These are phyloP conservation scores for Pollimyrus isidori DNA, from an alignment of 2,113 vertebrate genomes.

Conservation along the genomic window DNA sequence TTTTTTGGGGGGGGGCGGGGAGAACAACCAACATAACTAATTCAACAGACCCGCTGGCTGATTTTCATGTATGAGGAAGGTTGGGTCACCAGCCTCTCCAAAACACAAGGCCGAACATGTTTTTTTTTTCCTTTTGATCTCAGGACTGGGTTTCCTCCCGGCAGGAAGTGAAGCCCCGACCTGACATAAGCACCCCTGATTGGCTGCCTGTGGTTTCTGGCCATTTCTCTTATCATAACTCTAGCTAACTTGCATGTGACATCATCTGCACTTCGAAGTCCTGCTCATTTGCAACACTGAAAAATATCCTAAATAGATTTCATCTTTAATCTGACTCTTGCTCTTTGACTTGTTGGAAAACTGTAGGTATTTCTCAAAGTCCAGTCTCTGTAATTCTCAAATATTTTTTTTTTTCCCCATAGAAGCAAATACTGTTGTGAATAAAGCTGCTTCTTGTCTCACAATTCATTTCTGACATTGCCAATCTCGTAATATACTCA, in stretches of 20 bases:
- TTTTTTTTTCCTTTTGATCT: background rate
- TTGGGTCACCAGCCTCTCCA: background rate
- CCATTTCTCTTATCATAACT: background rate
- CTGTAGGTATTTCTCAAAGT: background rate
- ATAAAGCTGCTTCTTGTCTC: background rate
- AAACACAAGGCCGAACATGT: background rate
- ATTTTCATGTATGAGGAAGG: background rate
- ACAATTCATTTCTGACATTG: background rate
- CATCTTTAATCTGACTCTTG: background rate
- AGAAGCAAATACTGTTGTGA: background rate
- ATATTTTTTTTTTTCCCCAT: background rate
- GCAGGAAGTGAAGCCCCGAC: background rate
- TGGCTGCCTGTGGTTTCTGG: background rate
- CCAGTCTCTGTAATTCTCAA: background rate
- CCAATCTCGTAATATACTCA: background rate
- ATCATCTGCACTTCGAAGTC: background rate
- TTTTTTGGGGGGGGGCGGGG: no score
- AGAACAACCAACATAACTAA: background rate
- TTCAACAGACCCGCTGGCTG: background rate
- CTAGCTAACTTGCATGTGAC: background rate
- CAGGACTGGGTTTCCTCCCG: background rate
- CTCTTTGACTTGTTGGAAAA: background rate
- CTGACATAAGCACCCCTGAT: conserved; percentile 3
- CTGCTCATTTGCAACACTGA: background rate
- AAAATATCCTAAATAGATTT: background rate